Base-by-base conservation (phyloP, 2,797 vertebrate genomes). In the Dipus sagitta region DNA sequence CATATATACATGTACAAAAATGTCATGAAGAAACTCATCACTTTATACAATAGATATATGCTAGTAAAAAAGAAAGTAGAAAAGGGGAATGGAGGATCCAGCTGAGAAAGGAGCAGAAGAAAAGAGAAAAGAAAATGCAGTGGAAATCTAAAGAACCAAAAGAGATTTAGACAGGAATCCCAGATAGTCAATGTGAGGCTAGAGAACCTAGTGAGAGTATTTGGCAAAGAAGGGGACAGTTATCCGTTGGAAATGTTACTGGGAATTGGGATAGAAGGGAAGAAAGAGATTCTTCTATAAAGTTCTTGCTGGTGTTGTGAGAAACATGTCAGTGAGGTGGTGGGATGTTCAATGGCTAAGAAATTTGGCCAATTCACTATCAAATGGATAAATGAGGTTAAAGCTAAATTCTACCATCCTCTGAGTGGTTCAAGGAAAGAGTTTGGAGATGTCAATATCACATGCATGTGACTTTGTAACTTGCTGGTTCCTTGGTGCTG, bases 231-330 rank as follows among this genome's bases (percentile, higher is more conserved):
- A 93, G 28, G 6, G 65, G 74, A 58, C 21, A 4, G 10, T 77
- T 18, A 72, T 10, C 72, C 72, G 6, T 11, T 64, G 47, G 26
- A 92, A 80, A 89, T 76, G 26, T 4, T n/a, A 64, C 1, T 0
- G 18, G 38, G 10, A 58, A 9, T 62, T 34, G 26, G 70, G 38
- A 88, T 92, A 82, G n/a, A 74, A 62, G 26, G 21, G 0, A 34
- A 74, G 54, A 60, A 83, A 78, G 67, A 23, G 30, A 54, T 68
- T 90, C 38, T 93, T 77, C 47, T 91, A 24, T 74, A 13, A 93
- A 75, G 72, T 90, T 79, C 78, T 94, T 85, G n/a, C n/a, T 79
- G 17, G 93, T 24, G 2, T 34, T 77, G n/a, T 32, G 30, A 74
- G 52, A 95, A 28, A 78, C 20, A 34, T 47, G 62, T 67, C 77